Percentiles rank a stretch among this genome's conserved stretches.
These are phyloP conservation scores for Drosophila robusta DNA, from an alignment of 2,888 invertebrate species.

Conservation along the genomic window DNA sequence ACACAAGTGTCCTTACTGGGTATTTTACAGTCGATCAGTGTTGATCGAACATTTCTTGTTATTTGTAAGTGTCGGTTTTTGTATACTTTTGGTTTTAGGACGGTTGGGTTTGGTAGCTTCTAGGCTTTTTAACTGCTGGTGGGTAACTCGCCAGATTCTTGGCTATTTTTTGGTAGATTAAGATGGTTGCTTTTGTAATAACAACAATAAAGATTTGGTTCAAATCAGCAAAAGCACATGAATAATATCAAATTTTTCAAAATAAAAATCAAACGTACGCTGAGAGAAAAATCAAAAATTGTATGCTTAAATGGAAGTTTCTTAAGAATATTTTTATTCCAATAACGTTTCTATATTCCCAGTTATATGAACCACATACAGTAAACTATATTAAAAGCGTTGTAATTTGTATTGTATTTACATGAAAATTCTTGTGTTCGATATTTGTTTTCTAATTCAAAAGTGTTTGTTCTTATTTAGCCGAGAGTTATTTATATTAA, in stretches of 20 bases:
- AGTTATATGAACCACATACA: too few relatives aligned
- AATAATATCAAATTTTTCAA: not conserved
- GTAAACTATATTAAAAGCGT: too few relatives aligned
- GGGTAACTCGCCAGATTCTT: slow-evolving; percentile 50
- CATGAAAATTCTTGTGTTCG: too few relatives aligned
- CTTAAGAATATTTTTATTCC: too few relatives aligned
- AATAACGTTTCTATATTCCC: too few relatives aligned
- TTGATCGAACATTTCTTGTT: slow-evolving; percentile 4
- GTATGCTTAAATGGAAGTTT: too few relatives aligned
- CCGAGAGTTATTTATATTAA: too few relatives aligned
- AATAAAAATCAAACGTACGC: too few relatives aligned
- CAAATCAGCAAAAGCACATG: not conserved
- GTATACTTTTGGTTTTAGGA: slow-evolving; percentile 12
- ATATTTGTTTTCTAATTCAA: too few relatives aligned
- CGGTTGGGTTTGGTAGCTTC: slow-evolving; percentile 25
- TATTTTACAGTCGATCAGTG: slow-evolving; percentile 4
- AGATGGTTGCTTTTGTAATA: slow-evolving; percentile 16
- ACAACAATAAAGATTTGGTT: slow-evolving; percentile 23
- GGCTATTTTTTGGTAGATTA: slow-evolving; percentile 18
- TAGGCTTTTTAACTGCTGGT: slow-evolving; percentile 5
- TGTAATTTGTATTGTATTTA: too few relatives aligned
- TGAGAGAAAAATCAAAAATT: too few relatives aligned
- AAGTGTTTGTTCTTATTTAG: too few relatives aligned
- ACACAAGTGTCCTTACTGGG: not conserved
- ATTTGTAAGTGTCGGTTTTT: slow-evolving; percentile 21